Base-by-base conservation (phyloP, 2,113 vertebrate genomes). In the Callocephalon fimbriatum region DNA sequence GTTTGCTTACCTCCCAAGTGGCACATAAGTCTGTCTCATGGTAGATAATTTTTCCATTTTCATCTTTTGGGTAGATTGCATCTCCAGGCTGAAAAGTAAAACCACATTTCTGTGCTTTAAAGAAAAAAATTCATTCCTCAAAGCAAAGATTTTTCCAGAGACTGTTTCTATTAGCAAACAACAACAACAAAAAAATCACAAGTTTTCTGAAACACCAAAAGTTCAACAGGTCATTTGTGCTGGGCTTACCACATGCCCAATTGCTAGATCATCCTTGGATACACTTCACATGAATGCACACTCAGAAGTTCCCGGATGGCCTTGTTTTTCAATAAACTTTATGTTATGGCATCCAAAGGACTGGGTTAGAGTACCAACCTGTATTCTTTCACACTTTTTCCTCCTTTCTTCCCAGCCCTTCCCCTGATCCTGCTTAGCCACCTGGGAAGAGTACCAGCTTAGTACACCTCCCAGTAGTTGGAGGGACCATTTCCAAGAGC, bases 1-100 rank as follows among this genome's bases (percentile, higher is more conserved):
- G 88, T 94, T 96, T 75, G 32, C 98, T 98, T 97, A 99, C 99
- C 98, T 99, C 99, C 99, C 99, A 99, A 47, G 99, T 99, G 62
- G 99, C 98, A 95, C 99, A 98, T 61, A 99, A 97, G 90, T 99
- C 97, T 93, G 98, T 98, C 71, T 98, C 91, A 76, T 99, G 98
- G 92, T 99, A 99, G 86, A 99, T 94, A 89, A 97, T 71, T 76
- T 99, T 99, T 76, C 99, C 99, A 88, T 98, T 98, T 90, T 98
- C 95, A 97, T 99, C 99, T 96, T 3, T 98, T 50, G 99, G 99
- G 88, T 99, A 99, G 44, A 98, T 66, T 9, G 73, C 93, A 29
- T 99, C 97, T 94, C 99, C 99, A 73, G 99, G 99, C 99, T 99
- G 82, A 78, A 97, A 98, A 83, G 74, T 27, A 97, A 90, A 54